Conservation (phyloP, 2,888 invertebrate species). For the Polydrusus tereticollis region DNA sequence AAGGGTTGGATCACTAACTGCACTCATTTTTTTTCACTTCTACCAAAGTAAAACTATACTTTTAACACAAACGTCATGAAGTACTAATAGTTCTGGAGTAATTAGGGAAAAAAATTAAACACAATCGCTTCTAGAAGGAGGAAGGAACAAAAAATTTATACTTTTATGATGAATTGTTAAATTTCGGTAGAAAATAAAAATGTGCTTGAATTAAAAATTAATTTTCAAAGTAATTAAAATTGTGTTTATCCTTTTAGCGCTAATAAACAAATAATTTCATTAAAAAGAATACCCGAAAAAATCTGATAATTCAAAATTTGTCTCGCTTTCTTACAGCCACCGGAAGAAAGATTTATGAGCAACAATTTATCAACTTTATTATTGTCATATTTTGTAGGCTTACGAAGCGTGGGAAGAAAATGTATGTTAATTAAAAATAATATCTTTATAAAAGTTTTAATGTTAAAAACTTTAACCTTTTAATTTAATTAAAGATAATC, state of each 20-base stretch:
- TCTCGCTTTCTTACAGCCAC: background rate
- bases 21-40: too few species aligned
- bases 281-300: background rate
- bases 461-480: background rate
- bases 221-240: background rate
- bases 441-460: conserved; percentile 11
- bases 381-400: conserved; percentile 23
- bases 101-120: too few species aligned
- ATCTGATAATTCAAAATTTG: conserved; percentile 14
- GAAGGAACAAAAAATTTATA: too few species aligned
- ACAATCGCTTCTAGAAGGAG: too few species aligned
- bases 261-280: background rate
- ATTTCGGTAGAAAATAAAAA: background rate
- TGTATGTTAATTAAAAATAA: conserved; percentile 24
- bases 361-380: conserved; percentile 27
- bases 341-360: conserved; percentile 6
- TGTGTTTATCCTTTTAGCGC: background rate
- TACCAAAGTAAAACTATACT: too few species aligned
- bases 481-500: conserved; percentile 12
- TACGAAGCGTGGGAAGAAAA: conserved; percentile 16
- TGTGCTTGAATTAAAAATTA: background rate
- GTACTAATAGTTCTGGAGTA: too few species aligned
- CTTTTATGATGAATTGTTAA: too few species aligned
- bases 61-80: too few species aligned
- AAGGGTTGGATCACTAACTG: too few species aligned